A percentile compares a stretch with the other conserved stretches of the same genome.
phyloP scores from a whole-genome alignment of 2,888 invertebrate species.

The Nineta flava region DNA sequence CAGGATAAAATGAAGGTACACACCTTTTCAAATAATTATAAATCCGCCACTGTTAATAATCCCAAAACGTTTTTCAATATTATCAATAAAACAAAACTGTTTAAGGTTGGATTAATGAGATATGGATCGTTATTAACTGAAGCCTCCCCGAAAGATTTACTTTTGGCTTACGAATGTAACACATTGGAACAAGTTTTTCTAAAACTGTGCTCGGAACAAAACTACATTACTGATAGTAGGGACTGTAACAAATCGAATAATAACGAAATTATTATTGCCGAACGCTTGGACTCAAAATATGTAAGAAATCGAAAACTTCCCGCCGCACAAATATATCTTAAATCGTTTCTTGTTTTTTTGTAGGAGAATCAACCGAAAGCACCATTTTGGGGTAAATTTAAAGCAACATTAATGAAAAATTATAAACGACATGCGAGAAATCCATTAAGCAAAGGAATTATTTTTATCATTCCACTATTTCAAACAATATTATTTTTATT shows the following conservation, averaged over 20 bases:
- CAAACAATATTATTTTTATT: conserved; percentile 87
- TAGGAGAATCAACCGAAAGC: conserved; percentile 69
- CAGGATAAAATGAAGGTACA: too few relatives aligned
- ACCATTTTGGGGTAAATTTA: conserved; percentile 70
- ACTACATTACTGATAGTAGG: conserved; percentile 35
- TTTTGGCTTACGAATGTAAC: conserved; percentile 69
- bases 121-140: conserved; percentile 82
- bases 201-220: conserved; percentile 70
- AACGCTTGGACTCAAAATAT: conserved; percentile 57
- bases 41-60: too few relatives aligned
- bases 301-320: conserved; percentile 69
- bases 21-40: too few relatives aligned
- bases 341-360: conserved; percentile 79
- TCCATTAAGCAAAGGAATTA: conserved; percentile 84
- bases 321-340: conserved; percentile 72
- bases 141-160: conserved; percentile 69
- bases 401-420: conserved; percentile 73
- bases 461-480: conserved; percentile 85
- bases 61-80: too few relatives aligned
- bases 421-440: conserved; percentile 85
- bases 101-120: conserved; percentile 85
- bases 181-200: conserved; percentile 86
- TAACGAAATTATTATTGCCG: conserved; percentile 48
- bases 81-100: conserved; percentile 9
- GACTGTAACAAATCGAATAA: conserved; percentile 37